These are phyloP conservation scores for Ancistrus triradiatus DNA, from an alignment of 2,113 vertebrate genomes.

Conservation along the genomic window DNA sequence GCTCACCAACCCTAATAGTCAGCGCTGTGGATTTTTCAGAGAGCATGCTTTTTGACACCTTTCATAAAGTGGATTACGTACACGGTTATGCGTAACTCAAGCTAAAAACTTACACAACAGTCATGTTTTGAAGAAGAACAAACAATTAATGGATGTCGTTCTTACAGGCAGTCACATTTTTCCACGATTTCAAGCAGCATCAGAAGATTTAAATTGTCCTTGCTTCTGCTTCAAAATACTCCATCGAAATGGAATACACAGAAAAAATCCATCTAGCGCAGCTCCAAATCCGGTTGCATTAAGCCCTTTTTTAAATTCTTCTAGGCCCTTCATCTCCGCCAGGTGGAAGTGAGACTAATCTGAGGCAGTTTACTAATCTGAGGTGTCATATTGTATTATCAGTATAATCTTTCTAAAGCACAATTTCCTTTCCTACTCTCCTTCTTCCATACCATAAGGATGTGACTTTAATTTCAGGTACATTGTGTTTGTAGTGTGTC, in stretches of 20 bases:
- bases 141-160: too few relatives aligned
- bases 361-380: constrained; percentile 27
- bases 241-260: not conserved
- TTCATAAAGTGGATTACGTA: constrained; percentile 47
- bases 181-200: not conserved
- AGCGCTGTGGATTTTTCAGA: constrained; percentile 34
- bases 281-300: not conserved
- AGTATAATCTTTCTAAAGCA: constrained; percentile 47
- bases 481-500: constrained; percentile 15
- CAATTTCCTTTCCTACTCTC: constrained; percentile 14
- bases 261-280: not conserved
- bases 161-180: too few relatives aligned
- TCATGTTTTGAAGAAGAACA: too few relatives aligned
- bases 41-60: constrained; percentile 32
- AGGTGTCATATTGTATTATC: constrained; percentile 39
- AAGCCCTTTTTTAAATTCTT: not conserved
- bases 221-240: constrained; percentile 8
- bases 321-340: constrained; percentile 20
- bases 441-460: constrained; percentile 15
- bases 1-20: constrained; percentile 30
- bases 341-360: constrained; percentile 15
- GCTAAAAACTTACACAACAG: not conserved
- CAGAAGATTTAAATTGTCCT: not conserved
- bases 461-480: constrained; percentile 43
- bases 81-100: constrained; percentile 38